A percentile compares a stretch with the other conserved stretches of the same genome.
Conservation (phyloP, 2,888 invertebrate genomes). For the Atherix ibis region DNA sequence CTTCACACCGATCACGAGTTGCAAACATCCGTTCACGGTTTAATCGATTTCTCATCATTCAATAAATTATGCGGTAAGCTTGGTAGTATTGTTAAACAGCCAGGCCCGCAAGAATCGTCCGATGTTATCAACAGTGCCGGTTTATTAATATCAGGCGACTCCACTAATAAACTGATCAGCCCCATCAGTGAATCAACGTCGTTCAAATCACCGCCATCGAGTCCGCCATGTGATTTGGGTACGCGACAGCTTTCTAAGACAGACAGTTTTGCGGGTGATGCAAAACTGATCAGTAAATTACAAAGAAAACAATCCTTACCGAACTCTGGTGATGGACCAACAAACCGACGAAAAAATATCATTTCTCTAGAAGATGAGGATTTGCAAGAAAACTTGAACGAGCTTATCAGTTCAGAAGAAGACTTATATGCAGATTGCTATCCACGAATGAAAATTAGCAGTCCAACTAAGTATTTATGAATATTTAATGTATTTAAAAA, state of each 20-base stretch:
- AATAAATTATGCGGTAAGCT: conserved; percentile 42
- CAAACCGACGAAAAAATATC: conserved; percentile 20
- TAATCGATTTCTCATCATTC: conserved; percentile 36
- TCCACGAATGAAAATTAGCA: conserved; percentile 18
- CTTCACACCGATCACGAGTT: conserved; percentile 13
- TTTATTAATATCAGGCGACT: conserved; percentile 35
- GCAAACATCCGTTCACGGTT: conserved; percentile 10
- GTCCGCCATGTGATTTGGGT: conserved; percentile 37
- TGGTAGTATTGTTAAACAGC: conserved; percentile 47
- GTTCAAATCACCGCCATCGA: conserved; percentile 37
- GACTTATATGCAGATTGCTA: conserved; percentile 18
- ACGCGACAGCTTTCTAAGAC: conserved; percentile 44
- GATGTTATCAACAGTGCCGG: conserved; percentile 35
- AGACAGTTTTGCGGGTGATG: conserved; percentile 67
- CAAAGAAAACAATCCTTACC: conserved; percentile 34
- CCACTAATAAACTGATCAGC: conserved; percentile 14
- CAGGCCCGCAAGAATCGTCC: conserved; percentile 24
- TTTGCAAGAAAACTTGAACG: conserved; percentile 13
- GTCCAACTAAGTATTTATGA: conserved; percentile 28
- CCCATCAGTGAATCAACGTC: conserved; percentile 8
- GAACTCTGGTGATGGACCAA: conserved; percentile 9
- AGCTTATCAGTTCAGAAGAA: conserved; percentile 21
- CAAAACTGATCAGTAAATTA: conserved; percentile 55
- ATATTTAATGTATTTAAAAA: too few species aligned
- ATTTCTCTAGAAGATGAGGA: conserved; percentile 18